A percentile compares a stretch with the other conserved stretches of the same genome.
phyloP scores from a whole-genome alignment of 2,113 vertebrate genomes.

The Oreocharis arfaki region DNA sequence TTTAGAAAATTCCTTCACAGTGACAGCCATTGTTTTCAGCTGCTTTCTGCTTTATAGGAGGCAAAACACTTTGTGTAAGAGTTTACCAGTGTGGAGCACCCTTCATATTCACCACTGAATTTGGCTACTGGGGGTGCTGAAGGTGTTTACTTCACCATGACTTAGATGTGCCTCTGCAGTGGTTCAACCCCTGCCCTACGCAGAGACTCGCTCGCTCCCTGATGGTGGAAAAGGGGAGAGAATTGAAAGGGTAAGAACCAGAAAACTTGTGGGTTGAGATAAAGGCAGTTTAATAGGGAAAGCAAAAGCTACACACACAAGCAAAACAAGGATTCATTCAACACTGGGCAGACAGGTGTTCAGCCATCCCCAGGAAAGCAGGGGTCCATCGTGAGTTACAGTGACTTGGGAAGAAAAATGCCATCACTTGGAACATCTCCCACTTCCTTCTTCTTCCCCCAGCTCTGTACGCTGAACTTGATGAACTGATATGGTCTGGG shows the following conservation, averaged over 20 bases:
- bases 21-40: background rate
- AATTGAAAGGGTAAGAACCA: background rate
- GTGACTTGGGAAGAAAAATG: background rate
- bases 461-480: background rate
- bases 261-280: background rate
- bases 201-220: rapidly evolving
- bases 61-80: background rate
- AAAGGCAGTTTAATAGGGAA: background rate
- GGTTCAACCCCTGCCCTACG: background rate
- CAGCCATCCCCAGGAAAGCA: background rate
- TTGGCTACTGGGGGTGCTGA: background rate
- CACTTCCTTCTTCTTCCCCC: background rate
- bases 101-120: background rate
- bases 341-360: background rate
- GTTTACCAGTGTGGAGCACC: background rate
- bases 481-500: background rate
- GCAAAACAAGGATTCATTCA: background rate
- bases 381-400: background rate
- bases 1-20: background rate
- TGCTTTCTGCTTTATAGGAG: background rate
- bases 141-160: background rate
- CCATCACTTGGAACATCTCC: background rate
- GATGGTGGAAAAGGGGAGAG: background rate
- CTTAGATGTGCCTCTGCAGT: background rate
- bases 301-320: background rate